Evolutionary conservation across 2,888 invertebrate species (phyloP).

Genomic region (Trichopria drosophilae): DNA sequence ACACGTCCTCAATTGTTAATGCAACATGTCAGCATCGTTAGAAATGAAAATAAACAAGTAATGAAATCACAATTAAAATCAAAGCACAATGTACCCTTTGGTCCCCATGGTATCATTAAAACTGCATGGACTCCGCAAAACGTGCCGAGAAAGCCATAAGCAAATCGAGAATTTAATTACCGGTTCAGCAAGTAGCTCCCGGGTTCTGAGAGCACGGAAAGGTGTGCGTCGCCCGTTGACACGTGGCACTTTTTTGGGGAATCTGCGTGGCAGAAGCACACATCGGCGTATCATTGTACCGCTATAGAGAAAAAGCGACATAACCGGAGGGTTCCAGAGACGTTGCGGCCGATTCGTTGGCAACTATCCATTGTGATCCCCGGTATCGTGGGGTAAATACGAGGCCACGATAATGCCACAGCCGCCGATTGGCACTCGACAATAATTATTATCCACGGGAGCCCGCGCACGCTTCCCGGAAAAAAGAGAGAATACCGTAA

Average conservation of each 20-base stretch:
- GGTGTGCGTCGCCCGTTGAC: conserved; percentile 34
- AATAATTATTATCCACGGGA: conserved; percentile 27
- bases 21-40: too few species aligned
- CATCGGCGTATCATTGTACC: conserved; percentile 44
- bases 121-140: too few species aligned
- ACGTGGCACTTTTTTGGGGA: conserved; percentile 37
- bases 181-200: conserved; percentile 6
- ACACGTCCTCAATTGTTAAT: too few species aligned
- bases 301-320: conserved; percentile 38
- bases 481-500: conserved; percentile 22
- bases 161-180: conserved; percentile 25
- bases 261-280: conserved; percentile 40
- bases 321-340: conserved; percentile 32
- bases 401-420: conserved; percentile 10
- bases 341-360: conserved; percentile 6
- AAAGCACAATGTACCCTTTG: too few species aligned
- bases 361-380: conserved; percentile 6
- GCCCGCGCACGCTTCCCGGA: conserved; percentile 6
- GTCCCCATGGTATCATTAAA: too few species aligned
- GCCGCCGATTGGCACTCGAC: conserved; percentile 2
- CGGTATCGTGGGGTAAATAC: too few species aligned
- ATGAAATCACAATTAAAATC: too few species aligned
- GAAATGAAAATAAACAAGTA: too few species aligned
- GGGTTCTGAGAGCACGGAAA: conserved; percentile 31
- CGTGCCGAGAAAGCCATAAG: too few species aligned